A percentile compares a stretch with the other conserved stretches of the same genome.
Evolutionary conservation across 64 coral and sea anemone genomes (phyloP).

Genomic region (Pocillopora verrucosa): DNA sequence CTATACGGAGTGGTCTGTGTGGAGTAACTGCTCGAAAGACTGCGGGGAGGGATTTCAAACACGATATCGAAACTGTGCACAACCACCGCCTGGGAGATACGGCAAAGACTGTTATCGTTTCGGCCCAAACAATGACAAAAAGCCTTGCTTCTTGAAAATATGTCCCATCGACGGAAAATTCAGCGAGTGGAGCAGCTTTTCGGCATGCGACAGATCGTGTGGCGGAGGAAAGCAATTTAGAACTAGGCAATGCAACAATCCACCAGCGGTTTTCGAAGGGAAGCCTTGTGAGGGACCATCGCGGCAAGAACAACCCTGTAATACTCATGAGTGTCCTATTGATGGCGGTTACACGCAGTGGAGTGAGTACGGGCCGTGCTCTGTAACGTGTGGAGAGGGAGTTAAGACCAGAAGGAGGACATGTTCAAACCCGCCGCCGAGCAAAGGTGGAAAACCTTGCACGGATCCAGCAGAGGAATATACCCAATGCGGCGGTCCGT

Average conservation of each 20-base stretch:
- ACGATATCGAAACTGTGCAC: neutral
- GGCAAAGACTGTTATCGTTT: conserved; percentile 34
- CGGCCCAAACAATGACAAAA: neutral
- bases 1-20: conserved; percentile 13
- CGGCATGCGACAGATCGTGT: conserved; percentile 75
- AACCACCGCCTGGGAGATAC: neutral
- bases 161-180: conserved; percentile 68
- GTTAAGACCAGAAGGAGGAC: conserved; percentile 1
- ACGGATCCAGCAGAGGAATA: neutral
- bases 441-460: conserved; percentile 4
- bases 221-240: conserved; percentile 80
- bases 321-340: conserved; percentile 67
- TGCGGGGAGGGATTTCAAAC: conserved; percentile 16
- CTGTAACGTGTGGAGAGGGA: conserved; percentile 30
- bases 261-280: conserved; percentile 70
- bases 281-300: conserved; percentile 78
- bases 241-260: conserved; percentile 75
- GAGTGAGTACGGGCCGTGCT: neutral
- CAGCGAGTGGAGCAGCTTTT: conserved; percentile 73
- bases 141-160: conserved; percentile 36
- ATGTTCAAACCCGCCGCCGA: conserved; percentile 20
- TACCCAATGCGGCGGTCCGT: conserved; percentile 5
- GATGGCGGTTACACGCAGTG: neutral
- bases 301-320: conserved; percentile 76
- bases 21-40: conserved; percentile 2